Evolutionary conservation across 1,140 invertebrate species (phyloP), one percentile per base, ranked within the genome.

Genomic region (Hylaeus volcanicus): DNA sequence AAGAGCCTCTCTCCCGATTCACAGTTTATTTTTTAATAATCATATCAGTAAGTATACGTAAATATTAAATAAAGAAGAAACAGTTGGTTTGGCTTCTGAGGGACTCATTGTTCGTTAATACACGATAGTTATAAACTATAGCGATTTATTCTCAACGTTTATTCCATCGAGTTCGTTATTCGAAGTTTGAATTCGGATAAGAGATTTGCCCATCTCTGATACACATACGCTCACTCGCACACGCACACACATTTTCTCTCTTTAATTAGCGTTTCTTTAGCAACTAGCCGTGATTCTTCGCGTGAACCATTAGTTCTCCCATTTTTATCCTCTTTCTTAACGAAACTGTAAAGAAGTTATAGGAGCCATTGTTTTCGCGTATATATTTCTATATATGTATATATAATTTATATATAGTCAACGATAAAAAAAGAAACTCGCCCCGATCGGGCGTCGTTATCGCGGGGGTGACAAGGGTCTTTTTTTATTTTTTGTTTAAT

Each of bases 341-440:
- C 56, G 74, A 82, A 86, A 74, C 55, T 68, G 74, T 82, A 71
- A 76, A 81, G 83, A 82, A 81, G 69, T 71, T 85, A 85, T 78
- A 85, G 83, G 79, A 85, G 79, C 68, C 74, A 85, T 74, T 78
- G 63, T 77, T 60, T 26, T 82, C 64, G 56, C 63, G 9, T 72
- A 70, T 78, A 61, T 63, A 65, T 65, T 55, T 64, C 39, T 79
- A 45, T 69, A 58, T 55, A 51, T 58, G 58, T 75, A 72, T 26
- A n/a, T 74, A 51, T 73, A 48, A 81, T 77, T 73, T 85, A 74
- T 78, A 61, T 84, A 77, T 78, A 85, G 75, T 85, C 73, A 75
- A 85, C 79, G 84, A 83, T 83, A 85, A 80, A 85, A 84, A 83
- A 83, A 68, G 68, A 74, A 69, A 83, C 58, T 83, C 69, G 63